A percentile compares a stretch with the other conserved stretches of the same genome.
phyloP scores from a whole-genome alignment of 2,888 invertebrate species.

The Uropetala carovei region DNA sequence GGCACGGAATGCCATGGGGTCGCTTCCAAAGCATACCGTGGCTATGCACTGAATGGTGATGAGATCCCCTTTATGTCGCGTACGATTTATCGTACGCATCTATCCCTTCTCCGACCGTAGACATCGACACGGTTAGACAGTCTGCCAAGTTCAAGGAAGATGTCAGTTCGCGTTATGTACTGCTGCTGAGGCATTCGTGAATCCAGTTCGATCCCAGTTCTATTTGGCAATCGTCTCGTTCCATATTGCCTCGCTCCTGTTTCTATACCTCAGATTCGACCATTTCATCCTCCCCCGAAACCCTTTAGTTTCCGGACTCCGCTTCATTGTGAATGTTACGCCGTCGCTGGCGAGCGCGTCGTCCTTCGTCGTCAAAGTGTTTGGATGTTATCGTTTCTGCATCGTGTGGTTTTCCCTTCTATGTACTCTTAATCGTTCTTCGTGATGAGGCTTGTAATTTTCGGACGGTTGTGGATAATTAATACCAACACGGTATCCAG shows the following conservation, averaged over 20 bases:
- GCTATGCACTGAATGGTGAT: slow-evolving; percentile 42
- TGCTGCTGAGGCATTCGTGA: slow-evolving; percentile 21
- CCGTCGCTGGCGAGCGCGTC: background rate
- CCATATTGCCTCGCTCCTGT: slow-evolving; percentile 46
- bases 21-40: slow-evolving; percentile 2
- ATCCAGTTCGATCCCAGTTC: slow-evolving; percentile 54
- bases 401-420: background rate
- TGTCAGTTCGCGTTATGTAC: slow-evolving; percentile 46
- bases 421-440: background rate
- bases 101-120: background rate
- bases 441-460: background rate
- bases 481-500: background rate
- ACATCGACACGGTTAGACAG: slow-evolving; percentile 42
- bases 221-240: slow-evolving; percentile 53
- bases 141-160: slow-evolving; percentile 59
- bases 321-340: background rate
- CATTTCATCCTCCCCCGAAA: background rate
- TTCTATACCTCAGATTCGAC: background rate
- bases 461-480: background rate
- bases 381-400: background rate
- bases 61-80: slow-evolving; percentile 52
- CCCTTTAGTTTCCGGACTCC: background rate
- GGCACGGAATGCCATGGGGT: slow-evolving; percentile 37
- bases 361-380: background rate
- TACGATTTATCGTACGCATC: slow-evolving; percentile 38